Base-by-base conservation (phyloP, 2,797 vertebrate genomes). In the Gymnothorax javanicus region DNA sequence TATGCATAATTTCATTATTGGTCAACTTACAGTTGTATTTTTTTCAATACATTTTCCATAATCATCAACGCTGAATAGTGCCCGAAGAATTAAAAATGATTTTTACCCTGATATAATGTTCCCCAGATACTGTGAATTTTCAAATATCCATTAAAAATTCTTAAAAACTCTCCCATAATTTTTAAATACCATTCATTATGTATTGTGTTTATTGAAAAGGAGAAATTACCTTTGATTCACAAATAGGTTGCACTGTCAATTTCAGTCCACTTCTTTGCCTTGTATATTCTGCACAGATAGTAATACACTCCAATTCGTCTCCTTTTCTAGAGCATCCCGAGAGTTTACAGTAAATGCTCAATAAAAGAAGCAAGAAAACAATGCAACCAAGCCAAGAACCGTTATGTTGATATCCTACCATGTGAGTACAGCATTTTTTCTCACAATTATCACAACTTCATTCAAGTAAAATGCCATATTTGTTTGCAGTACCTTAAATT, bases 391-490 rank as follows among this genome's bases (percentile, higher is more conserved):
- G 89, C 94, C 67, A 99, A 99, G 95, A 99, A 99, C 89, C 98
- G 99, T 67, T 99, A 99, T 0, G 95, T 98, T 52, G 99, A 99
- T 93, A 99, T 99, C 89, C 96, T 99, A 83, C 99, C 98, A 43
- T 99, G 99, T 99, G 91, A 97, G 97, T 96, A 88, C 54, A 69
- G 1, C 7, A 56, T 79, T 17, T 52, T 64, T 20, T n/a, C n/a
- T 13, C 54, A 57, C n/a, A 2, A 83, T 25, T 23, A 83, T n/a
- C 11, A 27, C 20, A 62, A 4, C 13, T 60, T 25, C 13, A 79
- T 75, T 75, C 23, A 20, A 54, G 5, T 6, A 23, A 52, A 54
- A 52, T 54, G 50, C 17, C 11, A 79, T 50, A 77, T 52, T 52
- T 23, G 23, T 23, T 43, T 43, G 27, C 20, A 75, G 71, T 2